Conservation (phyloP, 2,797 vertebrate genomes). For the Prionace glauca region DNA sequence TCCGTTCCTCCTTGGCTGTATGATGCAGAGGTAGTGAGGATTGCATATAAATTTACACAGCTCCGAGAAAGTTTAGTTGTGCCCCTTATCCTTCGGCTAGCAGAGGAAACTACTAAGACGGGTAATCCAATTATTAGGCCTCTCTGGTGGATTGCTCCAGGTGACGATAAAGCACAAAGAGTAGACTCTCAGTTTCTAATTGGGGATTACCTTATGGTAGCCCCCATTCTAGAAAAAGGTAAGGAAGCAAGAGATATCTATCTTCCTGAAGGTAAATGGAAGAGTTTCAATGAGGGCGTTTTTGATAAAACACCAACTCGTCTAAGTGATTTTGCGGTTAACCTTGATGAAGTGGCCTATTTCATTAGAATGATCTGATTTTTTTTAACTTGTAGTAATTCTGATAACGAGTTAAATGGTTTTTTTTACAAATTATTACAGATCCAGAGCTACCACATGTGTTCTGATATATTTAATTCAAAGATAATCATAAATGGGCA, state of each 20-base stretch:
- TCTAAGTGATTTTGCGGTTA: constrained; percentile 82
- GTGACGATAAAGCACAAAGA: constrained; percentile 75
- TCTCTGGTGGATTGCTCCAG: constrained; percentile 94
- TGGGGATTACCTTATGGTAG: constrained; percentile 89
- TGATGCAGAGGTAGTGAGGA: constrained; percentile 79
- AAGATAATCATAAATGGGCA: neutral
- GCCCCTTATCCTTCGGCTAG: constrained; percentile 81
- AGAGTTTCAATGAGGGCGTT: constrained; percentile 85
- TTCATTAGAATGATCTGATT: constrained; percentile 70
- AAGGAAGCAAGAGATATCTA: constrained; percentile 91
- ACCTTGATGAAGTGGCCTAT: constrained; percentile 85
- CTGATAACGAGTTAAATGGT: neutral
- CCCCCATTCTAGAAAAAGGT: constrained; percentile 84
- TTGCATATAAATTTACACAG: constrained; percentile 76
- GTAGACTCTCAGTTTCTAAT: constrained; percentile 95
- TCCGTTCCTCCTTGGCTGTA: constrained; percentile 91
- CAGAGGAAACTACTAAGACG: constrained; percentile 74
- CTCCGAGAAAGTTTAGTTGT: constrained; percentile 83
- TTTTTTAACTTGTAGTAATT: neutral
- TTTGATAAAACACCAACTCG: constrained; percentile 79
- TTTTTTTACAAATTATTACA: neutral
- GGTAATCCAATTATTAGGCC: constrained; percentile 91
- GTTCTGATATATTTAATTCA: neutral
- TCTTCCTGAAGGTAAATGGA: constrained; percentile 83
- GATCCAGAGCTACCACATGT: neutral